These are phyloP conservation scores for Gryon sp. DNA, from an alignment of 1,140 invertebrate species.

Conservation along the genomic window DNA sequence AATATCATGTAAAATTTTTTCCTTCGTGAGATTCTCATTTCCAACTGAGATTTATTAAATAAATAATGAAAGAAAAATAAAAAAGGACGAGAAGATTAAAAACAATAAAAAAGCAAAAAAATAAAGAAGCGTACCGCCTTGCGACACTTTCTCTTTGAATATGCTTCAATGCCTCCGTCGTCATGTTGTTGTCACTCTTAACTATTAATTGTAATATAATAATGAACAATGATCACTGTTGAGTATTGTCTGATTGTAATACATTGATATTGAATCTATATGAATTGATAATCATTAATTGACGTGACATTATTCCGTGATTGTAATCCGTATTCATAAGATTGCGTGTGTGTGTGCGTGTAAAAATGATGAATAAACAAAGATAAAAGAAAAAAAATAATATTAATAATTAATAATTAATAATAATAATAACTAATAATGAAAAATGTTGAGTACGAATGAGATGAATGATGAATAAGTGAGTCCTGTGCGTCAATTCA, in stretches of 20 bases:
- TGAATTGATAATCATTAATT: constrained; percentile 81
- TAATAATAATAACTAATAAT: constrained; percentile 1
- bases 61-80: constrained; percentile 22
- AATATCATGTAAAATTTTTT: constrained; percentile 63
- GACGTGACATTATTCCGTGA: constrained; percentile 77
- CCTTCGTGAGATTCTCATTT: constrained; percentile 43
- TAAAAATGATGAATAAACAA: constrained; percentile 55
- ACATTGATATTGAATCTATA: constrained; percentile 80
- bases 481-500: constrained; percentile 79
- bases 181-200: constrained; percentile 81
- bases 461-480: constrained; percentile 59
- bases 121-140: constrained; percentile 61
- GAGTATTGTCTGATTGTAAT: constrained; percentile 81
- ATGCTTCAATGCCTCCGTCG: constrained; percentile 80
- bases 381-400: constrained; percentile 10
- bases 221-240: constrained; percentile 80
- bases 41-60: constrained; percentile 36
- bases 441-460: constrained; percentile 38
- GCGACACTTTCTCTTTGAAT: constrained; percentile 64
- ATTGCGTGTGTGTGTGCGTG: constrained; percentile 57
- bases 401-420: constrained; percentile 24
- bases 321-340: constrained; percentile 77
- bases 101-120: no score
- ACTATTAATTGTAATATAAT: constrained; percentile 80
- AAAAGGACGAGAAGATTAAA: constrained; percentile 26